A percentile compares a stretch with the other conserved stretches of the same genome.
Evolutionary conservation across 2,113 vertebrate genomes (phyloP).

Genomic region (Rhagologus leucostigma): DNA sequence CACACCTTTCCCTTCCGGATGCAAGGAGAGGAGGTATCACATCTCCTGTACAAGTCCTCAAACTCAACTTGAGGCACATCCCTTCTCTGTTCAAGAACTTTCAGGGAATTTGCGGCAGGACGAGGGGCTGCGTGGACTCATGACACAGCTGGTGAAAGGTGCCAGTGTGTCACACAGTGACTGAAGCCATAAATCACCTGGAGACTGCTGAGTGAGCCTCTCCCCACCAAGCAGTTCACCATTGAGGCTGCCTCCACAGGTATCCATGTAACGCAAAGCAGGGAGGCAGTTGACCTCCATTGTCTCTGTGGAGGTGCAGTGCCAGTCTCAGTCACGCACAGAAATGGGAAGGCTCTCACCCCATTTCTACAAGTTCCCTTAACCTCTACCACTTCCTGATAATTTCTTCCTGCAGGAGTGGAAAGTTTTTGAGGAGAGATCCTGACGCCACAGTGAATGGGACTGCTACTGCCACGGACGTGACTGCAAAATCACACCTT

Average conservation of each 20-base stretch:
- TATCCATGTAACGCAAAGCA: rapidly evolving
- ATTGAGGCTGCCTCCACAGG: not conserved
- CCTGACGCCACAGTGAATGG: too few relatives aligned
- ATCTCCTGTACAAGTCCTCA: not conserved
- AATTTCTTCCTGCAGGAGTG: not conserved
- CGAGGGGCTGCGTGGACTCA: rapidly evolving
- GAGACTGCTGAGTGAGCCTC: rapidly evolving
- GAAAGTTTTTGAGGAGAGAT: not conserved
- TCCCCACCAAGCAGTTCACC: not conserved
- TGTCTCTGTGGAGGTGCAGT: rapidly evolving
- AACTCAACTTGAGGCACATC: not conserved
- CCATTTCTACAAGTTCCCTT: not conserved
- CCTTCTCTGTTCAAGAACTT: not conserved
- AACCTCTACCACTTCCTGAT: not conserved
- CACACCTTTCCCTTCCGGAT: not conserved
- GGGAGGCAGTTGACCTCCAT: not conserved
- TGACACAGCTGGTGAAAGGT: not conserved
- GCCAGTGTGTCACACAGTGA: not conserved
- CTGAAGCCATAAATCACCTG: not conserved
- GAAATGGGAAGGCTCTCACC: not conserved
- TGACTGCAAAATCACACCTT: not conserved
- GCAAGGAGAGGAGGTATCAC: rapidly evolving
- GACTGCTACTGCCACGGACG: rapidly evolving
- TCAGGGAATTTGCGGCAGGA: not conserved
- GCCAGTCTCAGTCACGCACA: rapidly evolving